Evolutionary conservation across 2,888 invertebrate genomes (phyloP), one percentile per base, ranked within the genome.

Genomic region (Pyralis farinalis): DNA sequence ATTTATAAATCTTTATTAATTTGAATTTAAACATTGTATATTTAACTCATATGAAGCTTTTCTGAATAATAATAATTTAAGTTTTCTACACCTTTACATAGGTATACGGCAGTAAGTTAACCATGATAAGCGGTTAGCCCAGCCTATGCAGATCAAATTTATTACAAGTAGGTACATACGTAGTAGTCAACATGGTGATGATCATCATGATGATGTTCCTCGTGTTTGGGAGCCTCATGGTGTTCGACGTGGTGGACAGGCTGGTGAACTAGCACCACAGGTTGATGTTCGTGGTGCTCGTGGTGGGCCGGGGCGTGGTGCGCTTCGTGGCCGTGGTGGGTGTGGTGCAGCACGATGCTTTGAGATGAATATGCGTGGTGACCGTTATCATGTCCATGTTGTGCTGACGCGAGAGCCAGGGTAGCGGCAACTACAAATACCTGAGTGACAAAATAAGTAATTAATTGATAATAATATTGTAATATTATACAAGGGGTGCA

Each of bases 331-430:
- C 41, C 73, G 57, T 46, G 71, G 57, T 46, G 71, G 48, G 46
- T 65, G 61, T 71, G 70, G 53, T 63, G 63, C 33, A 75, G 58
- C 12, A 66, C 61, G 9, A 70, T 55, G 45, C 53, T 66, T 37
- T 70, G 71, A 1, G 65, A 70, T 1, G 71, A 75, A 28, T 54
- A 51, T 1, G 63, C 70, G 21, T 58, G 56, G 30, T 63, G 50
- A 0, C 58, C 58, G 9, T 68, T 47, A 0, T 48, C 57, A 12
- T 58, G 35, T 27, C 64, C 67, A 0, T 66, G 63, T 0, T 62
- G 58, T 48, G 60, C 66, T 36, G 44, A 41, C n/a, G 57, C 55
- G 1, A 53, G 47, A 2, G 55, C 57, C 3, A 63, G 9, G 1
- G 50, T 35, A n/a, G 46, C 53, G 11, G 46, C 47, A 4, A 60